phyloP scores from a whole-genome alignment of 2,888 invertebrate species.

The Hydroisotoma schaefferi region DNA sequence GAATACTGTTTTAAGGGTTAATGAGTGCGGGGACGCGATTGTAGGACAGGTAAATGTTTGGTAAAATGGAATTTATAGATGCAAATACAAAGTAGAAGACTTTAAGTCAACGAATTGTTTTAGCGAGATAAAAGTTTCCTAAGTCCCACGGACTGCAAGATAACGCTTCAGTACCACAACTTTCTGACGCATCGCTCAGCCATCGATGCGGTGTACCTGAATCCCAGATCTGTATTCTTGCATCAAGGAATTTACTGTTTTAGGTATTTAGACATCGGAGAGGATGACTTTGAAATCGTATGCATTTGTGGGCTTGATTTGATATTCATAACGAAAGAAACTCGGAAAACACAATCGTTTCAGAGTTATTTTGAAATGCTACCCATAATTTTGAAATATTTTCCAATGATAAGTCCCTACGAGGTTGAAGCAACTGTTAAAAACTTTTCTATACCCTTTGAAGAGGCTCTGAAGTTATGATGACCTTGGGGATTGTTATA shows the following conservation, averaged over 20 bases:
- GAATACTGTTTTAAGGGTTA: slow-evolving; percentile 18
- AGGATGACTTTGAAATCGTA: slow-evolving; percentile 32
- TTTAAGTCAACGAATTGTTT: background rate
- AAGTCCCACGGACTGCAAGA: slow-evolving; percentile 32
- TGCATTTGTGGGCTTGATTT: slow-evolving; percentile 29
- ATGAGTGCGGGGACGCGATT: slow-evolving; percentile 34
- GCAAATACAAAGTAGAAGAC: background rate
- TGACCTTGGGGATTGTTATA: too few relatives aligned
- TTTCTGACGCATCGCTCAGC: slow-evolving; percentile 1
- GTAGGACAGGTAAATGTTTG: slow-evolving; percentile 23
- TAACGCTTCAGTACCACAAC: slow-evolving; percentile 1
- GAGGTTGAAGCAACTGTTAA: slow-evolving; percentile 18
- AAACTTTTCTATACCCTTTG: slow-evolving; percentile 28
- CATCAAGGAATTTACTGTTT: slow-evolving; percentile 29
- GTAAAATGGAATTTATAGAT: background rate
- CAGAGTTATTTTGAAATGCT: slow-evolving; percentile 15
- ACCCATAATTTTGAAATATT: slow-evolving; percentile 24
- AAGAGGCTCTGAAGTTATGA: slow-evolving; percentile 25
- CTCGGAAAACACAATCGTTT: slow-evolving; percentile 19
- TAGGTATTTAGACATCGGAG: slow-evolving; percentile 26
- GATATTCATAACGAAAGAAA: slow-evolving; percentile 32
- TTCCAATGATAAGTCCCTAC: slow-evolving; percentile 28
- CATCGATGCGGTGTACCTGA: slow-evolving; percentile 12
- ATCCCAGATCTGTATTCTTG: slow-evolving; percentile 21
- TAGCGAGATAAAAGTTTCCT: slow-evolving; percentile 17